These are phyloP conservation scores for Stegodyphus mimosarum DNA, from an alignment of 1,140 invertebrate genomes.

Conservation along the genomic window DNA sequence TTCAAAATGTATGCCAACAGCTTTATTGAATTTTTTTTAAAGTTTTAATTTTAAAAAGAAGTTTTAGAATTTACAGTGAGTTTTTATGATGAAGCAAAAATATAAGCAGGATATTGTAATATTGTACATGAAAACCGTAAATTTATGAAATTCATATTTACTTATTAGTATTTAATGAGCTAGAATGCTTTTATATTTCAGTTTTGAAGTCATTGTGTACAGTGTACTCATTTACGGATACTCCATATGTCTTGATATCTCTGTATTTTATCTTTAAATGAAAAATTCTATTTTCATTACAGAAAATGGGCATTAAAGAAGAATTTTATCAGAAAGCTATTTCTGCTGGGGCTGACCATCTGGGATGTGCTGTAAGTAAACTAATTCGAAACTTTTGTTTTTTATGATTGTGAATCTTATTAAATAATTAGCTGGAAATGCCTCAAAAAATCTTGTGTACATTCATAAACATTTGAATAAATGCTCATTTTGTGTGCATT, in stretches of 20 bases:
- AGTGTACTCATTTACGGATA: background rate
- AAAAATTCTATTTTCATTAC: slow-evolving; percentile 63
- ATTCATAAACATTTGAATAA: background rate
- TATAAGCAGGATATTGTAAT: background rate
- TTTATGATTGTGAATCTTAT: background rate
- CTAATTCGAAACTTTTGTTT: background rate
- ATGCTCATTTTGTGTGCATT: background rate
- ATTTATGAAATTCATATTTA: background rate
- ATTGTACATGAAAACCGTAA: background rate
- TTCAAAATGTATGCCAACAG: background rate
- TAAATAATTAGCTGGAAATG: background rate
- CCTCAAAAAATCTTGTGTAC: background rate
- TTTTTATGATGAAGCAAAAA: background rate
- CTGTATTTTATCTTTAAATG: background rate
- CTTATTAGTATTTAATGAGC: too few species aligned
- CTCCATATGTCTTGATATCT: background rate
- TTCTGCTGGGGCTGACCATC: slow-evolving; percentile 69
- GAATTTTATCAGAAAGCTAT: slow-evolving; percentile 80
- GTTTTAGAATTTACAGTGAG: background rate
- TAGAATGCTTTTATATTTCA: too few species aligned
- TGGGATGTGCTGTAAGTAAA: slow-evolving; percentile 46
- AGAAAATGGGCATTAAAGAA: slow-evolving; percentile 83
- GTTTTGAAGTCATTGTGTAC: background rate
- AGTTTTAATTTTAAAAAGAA: background rate
- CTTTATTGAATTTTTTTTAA: background rate